Evolutionary conservation across 2,797 vertebrate genomes (phyloP).

Genomic region (Crypturellus tataupa): DNA sequence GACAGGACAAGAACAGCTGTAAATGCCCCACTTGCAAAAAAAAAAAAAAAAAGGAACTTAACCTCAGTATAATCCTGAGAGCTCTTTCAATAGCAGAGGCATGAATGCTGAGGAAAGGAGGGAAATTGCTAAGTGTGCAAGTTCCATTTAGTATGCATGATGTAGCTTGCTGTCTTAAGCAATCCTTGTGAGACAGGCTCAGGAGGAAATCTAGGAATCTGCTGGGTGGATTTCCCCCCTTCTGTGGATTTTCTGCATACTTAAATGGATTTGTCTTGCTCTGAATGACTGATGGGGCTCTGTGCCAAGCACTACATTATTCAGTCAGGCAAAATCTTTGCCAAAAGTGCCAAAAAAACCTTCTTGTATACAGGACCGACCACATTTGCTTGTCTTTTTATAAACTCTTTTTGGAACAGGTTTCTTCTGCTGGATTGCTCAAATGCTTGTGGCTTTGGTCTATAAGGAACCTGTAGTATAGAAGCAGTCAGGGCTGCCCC

Average conservation of each 20-base stretch:
- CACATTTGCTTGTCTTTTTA: not conserved
- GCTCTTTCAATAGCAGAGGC: not conserved
- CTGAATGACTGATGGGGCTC: not conserved
- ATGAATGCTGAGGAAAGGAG: not conserved
- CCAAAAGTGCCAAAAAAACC: not conserved
- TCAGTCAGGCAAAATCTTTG: not conserved
- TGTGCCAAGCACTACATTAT: not conserved
- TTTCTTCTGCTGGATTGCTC: not conserved
- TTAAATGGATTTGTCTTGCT: not conserved
- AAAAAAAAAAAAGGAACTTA: not conserved
- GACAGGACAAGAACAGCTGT: not conserved
- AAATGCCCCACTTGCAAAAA: too few species aligned
- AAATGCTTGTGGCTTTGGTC: not conserved
- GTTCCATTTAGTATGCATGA: fast-evolving
- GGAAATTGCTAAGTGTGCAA: not conserved
- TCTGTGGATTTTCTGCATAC: not conserved
- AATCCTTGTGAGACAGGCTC: not conserved
- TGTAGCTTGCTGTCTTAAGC: not conserved
- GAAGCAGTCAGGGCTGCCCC: not conserved
- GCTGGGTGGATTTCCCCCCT: not conserved
- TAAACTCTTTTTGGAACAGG: not conserved
- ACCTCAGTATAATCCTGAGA: not conserved
- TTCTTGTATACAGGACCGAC: not conserved
- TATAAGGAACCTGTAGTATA: fast-evolving
- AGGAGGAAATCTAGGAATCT: not conserved